Evolutionary conservation across 2,888 invertebrate species (phyloP).

Genomic region (Hypomecis atomaria): DNA sequence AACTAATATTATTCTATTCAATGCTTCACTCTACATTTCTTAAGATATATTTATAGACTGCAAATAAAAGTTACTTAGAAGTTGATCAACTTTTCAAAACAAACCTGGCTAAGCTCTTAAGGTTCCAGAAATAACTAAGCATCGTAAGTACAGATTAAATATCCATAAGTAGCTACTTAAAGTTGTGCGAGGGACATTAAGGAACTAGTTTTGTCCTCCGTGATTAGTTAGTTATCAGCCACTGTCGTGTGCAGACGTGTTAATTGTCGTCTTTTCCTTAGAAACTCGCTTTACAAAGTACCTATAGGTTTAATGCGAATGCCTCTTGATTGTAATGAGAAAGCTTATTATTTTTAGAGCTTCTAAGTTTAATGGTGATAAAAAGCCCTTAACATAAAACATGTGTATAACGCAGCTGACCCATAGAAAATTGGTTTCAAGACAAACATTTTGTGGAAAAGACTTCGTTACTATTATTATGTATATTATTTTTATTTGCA

Average conservation of each 20-base stretch:
- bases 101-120: not conserved
- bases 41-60: no score
- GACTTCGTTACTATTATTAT: not conserved
- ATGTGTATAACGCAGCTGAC: no score
- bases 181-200: not conserved
- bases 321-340: not conserved
- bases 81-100: not conserved
- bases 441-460: no score
- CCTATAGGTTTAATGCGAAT: not conserved
- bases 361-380: no score
- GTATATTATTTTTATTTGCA: not conserved
- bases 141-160: slow-evolving; percentile 1
- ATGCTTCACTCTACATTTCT: no score
- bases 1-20: no score
- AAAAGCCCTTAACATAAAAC: no score
- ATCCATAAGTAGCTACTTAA: slow-evolving; percentile 4
- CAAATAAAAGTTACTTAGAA: not conserved
- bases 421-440: no score
- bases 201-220: slow-evolving; percentile 27
- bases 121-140: slow-evolving; percentile 4
- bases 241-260: slow-evolving; percentile 26
- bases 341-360: no score
- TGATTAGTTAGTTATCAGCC: slow-evolving; percentile 29
- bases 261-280: slow-evolving; percentile 25
- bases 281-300: slow-evolving; percentile 15